Evolutionary conservation across 2,888 invertebrate species (phyloP).

Genomic region (Chrysolina haemoptera): DNA sequence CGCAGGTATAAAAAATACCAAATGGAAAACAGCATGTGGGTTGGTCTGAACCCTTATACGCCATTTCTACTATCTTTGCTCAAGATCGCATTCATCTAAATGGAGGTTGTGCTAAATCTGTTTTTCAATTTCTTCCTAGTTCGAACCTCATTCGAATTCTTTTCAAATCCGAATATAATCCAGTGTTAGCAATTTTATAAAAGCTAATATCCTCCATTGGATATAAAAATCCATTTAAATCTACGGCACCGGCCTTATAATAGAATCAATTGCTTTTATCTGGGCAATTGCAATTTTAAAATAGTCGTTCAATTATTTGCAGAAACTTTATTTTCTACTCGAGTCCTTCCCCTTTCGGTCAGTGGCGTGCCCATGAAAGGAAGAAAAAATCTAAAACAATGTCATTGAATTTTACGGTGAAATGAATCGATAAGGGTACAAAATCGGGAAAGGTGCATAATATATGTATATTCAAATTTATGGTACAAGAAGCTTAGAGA

Average conservation of each 20-base stretch:
- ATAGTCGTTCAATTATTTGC: constrained; percentile 44
- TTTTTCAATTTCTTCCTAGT: constrained; percentile 29
- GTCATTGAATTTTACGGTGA: too few species aligned
- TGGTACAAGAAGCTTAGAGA: too few species aligned
- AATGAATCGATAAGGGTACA: too few species aligned
- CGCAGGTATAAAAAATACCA: too few species aligned
- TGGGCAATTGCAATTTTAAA: constrained; percentile 44
- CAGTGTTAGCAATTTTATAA: constrained; percentile 40
- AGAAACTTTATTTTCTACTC: constrained; percentile 37
- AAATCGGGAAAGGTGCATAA: too few species aligned
- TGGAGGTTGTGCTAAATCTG: constrained; percentile 19
- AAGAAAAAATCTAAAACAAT: neutral
- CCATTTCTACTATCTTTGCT: neutral
- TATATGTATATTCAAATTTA: too few species aligned
- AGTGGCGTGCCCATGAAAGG: constrained; percentile 17
- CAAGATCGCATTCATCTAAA: constrained; percentile 12
- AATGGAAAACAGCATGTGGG: too few species aligned
- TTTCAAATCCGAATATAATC: constrained; percentile 36
- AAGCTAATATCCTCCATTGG: constrained; percentile 40
- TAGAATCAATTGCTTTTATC: constrained; percentile 46
- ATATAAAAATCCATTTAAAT: constrained; percentile 46
- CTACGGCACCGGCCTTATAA: constrained; percentile 36
- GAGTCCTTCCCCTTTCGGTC: constrained; percentile 7
- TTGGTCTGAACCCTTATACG: neutral
- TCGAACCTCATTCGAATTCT: constrained; percentile 34